Percentiles rank a stretch among this genome's conserved stretches.
These are phyloP conservation scores for Timema podura DNA, from an alignment of 2,888 invertebrate species.

Conservation along the genomic window DNA sequence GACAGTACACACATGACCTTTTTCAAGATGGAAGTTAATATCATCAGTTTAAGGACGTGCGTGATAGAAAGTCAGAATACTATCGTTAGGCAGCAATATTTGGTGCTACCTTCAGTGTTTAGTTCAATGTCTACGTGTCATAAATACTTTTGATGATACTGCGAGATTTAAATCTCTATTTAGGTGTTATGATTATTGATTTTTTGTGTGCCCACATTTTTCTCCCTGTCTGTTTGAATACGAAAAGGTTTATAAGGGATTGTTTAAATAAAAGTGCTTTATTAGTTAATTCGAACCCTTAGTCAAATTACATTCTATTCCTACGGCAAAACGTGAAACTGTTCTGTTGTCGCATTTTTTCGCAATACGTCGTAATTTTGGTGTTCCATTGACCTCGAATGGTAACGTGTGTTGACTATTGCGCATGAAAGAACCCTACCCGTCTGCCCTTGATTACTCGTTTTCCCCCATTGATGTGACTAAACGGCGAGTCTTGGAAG, in stretches of 20 bases:
- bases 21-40: constrained; percentile 40
- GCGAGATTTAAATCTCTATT: constrained; percentile 22
- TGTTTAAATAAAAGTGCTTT: constrained; percentile 19
- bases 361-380: constrained; percentile 7
- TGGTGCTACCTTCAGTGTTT: constrained; percentile 13
- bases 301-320: too few relatives aligned
- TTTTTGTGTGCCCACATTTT: constrained; percentile 30
- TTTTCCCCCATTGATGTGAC: constrained; percentile 21
- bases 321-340: too few relatives aligned
- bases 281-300: too few relatives aligned
- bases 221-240: constrained; percentile 24
- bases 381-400: constrained; percentile 42
- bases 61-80: constrained; percentile 27
- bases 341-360: too few relatives aligned
- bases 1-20: constrained; percentile 40
- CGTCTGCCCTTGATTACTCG: constrained; percentile 43
- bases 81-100: constrained; percentile 20
- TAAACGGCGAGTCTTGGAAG: constrained; percentile 5
- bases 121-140: constrained; percentile 20
- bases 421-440: constrained; percentile 46
- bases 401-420: constrained; percentile 41
- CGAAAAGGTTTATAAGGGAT: constrained; percentile 16
- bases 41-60: constrained; percentile 35
- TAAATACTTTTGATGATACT: constrained; percentile 26
- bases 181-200: constrained; percentile 30